phyloP scores from a whole-genome alignment of 2,113 vertebrate species.

The Xenus cinereus region DNA sequence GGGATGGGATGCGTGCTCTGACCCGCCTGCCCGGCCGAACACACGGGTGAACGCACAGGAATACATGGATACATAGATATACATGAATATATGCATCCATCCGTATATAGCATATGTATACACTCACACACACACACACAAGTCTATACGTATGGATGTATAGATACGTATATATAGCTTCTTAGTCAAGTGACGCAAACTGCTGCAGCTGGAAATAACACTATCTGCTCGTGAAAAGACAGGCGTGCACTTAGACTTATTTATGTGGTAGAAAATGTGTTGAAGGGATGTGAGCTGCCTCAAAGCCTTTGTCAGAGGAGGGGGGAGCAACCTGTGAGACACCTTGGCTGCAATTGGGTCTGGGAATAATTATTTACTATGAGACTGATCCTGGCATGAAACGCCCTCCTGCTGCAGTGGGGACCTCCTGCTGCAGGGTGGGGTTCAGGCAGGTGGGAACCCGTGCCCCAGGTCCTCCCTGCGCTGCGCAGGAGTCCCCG shows the following conservation, averaged over 20 bases:
- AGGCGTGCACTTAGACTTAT: not conserved
- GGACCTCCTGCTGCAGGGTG: not conserved
- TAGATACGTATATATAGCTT: slow-evolving; percentile 50
- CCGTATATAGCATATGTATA: not conserved
- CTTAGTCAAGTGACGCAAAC: slow-evolving; percentile 49
- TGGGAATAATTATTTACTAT: not conserved
- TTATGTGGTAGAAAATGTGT: slow-evolving; percentile 28
- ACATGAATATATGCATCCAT: not conserved
- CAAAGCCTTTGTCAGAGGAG: slow-evolving; percentile 13
- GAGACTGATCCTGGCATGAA: not conserved
- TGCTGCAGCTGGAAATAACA: slow-evolving; percentile 61
- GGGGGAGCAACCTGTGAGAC: not conserved
- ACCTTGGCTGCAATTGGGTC: not conserved
- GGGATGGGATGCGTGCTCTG: not conserved
- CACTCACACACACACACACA: not conserved
- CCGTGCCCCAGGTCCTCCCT: not conserved
- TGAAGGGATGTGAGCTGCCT: not conserved
- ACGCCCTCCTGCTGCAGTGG: not conserved
- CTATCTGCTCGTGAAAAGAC: slow-evolving; percentile 34
- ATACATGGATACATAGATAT: not conserved
- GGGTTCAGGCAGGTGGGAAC: not conserved
- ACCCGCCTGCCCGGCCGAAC: not conserved
- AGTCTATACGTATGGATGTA: not conserved
- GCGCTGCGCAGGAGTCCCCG: not conserved
- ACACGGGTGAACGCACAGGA: not conserved